These are phyloP conservation scores for Periophthalmus modestus DNA, from an alignment of 2,113 vertebrate genomes.

Conservation along the genomic window DNA sequence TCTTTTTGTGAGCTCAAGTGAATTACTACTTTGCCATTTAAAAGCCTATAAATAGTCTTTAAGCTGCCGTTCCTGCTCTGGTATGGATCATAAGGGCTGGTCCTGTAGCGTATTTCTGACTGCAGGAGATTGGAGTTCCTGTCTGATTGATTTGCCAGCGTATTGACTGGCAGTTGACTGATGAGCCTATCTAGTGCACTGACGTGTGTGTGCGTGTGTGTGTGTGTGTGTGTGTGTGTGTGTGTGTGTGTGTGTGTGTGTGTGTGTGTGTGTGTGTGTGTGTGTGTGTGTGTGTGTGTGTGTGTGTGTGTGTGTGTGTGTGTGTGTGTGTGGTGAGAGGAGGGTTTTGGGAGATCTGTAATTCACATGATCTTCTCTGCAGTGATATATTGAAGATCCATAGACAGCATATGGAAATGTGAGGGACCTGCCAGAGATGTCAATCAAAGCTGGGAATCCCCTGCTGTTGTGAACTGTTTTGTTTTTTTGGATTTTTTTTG, in stretches of 20 bases:
- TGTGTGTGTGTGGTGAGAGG: neutral
- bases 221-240: slow-evolving; percentile 1
- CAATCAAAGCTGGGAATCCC: slow-evolving; percentile 31
- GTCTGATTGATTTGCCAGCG: slow-evolving; percentile 63
- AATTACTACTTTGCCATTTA: slow-evolving; percentile 13
- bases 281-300: slow-evolving; percentile 1
- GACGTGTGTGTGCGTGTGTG: slow-evolving; percentile 7
- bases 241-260: slow-evolving; percentile 1
- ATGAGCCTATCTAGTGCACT: slow-evolving; percentile 21
- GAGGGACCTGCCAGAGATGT: slow-evolving; percentile 21
- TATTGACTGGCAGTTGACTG: slow-evolving; percentile 55
- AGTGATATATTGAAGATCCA: slow-evolving; percentile 16
- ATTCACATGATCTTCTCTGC: slow-evolving; percentile 17
- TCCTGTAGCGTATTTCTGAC: slow-evolving; percentile 43
- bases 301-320: slow-evolving; percentile 1
- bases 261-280: slow-evolving; percentile 1
- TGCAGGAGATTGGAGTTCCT: slow-evolving; percentile 58
- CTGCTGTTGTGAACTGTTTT: neutral
- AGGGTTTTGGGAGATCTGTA: slow-evolving; percentile 4
- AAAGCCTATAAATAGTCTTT: slow-evolving; percentile 10
- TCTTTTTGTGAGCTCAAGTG: slow-evolving; percentile 7
- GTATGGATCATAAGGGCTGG: slow-evolving; percentile 27
- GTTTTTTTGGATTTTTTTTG: neutral
- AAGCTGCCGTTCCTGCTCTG: slow-evolving; percentile 28
- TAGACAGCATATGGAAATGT: slow-evolving; percentile 40